Conservation (phyloP, 2,888 invertebrate genomes). For the Cryptocephalus primarius region DNA sequence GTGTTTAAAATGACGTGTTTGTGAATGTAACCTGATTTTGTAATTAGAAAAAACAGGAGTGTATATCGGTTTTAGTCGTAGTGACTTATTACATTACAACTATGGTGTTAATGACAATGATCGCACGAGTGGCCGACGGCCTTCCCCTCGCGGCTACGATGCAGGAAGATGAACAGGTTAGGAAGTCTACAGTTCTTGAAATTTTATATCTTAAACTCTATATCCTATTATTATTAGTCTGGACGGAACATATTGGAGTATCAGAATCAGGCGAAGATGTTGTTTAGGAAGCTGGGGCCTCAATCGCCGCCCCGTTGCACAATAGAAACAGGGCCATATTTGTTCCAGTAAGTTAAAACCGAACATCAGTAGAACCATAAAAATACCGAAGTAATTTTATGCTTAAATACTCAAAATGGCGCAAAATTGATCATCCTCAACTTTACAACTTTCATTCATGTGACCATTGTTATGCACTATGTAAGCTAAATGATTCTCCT, state of each 20-base stretch:
- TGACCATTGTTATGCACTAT: no score
- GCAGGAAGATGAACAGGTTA: constrained; percentile 96
- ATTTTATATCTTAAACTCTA: not conserved
- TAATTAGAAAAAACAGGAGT: no score
- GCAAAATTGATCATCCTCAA: no score
- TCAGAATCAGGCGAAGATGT: constrained; percentile 98
- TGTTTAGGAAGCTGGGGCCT: constrained; percentile 87
- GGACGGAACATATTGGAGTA: constrained; percentile 93
- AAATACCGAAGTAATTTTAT: no score
- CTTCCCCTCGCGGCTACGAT: constrained; percentile 92
- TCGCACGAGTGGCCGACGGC: constrained; percentile 90
- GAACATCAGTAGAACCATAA: no score
- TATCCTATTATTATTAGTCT: constrained; percentile 44
- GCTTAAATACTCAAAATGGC: no score
- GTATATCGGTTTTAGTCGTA: no score
- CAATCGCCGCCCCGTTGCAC: constrained; percentile 87
- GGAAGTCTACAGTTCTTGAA: constrained; percentile 4
- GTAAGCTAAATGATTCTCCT: no score
- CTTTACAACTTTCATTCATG: no score
- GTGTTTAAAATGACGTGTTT: no score
- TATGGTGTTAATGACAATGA: constrained; percentile 97
- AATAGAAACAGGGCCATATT: constrained; percentile 92
- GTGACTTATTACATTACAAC: not conserved
- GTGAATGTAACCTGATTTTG: no score
- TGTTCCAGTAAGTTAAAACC: constrained; percentile 81